phyloP scores from a whole-genome alignment of 2,113 vertebrate genomes.

The Megaceryle maxima region DNA sequence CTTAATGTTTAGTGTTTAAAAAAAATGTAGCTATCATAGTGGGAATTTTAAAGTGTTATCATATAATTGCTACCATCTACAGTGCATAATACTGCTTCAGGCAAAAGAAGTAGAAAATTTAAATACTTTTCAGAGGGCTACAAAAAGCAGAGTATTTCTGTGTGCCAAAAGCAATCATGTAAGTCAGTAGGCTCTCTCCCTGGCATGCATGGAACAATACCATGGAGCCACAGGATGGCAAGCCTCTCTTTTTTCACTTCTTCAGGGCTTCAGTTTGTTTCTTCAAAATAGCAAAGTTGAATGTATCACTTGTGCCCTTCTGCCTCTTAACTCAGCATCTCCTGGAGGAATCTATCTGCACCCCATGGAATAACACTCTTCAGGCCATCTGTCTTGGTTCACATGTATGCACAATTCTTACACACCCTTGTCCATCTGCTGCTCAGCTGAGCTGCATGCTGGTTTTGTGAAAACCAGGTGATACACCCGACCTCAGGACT shows the following conservation, averaged over 20 bases:
- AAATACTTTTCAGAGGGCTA: not conserved
- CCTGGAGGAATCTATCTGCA: conserved; percentile 8
- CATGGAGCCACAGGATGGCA: not conserved
- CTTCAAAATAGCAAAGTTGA: not conserved
- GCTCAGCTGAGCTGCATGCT: conserved; percentile 15
- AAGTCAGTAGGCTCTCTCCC: not conserved
- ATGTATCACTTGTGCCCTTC: not conserved
- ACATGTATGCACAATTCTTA: not conserved
- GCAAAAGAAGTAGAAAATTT: not conserved
- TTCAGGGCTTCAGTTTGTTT: not conserved
- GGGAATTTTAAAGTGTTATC: not conserved
- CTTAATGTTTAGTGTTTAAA: not conserved
- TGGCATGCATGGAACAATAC: not conserved
- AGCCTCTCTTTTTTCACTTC: not conserved
- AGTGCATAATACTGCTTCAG: not conserved
- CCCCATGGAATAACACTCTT: not conserved
- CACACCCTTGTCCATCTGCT: conserved; percentile 33
- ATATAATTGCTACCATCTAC: not conserved
- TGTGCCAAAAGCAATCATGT: not conserved
- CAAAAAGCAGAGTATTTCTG: not conserved
- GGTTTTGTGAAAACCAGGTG: conserved; percentile 46
- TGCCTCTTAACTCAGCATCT: not conserved
- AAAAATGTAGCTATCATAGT: not conserved
- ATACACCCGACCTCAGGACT: conserved; percentile 27
- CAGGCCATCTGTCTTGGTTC: conserved; percentile 47